These are phyloP conservation scores for Apocrypta bakeri DNA, from an alignment of 1,140 invertebrate species.

Conservation along the genomic window DNA sequence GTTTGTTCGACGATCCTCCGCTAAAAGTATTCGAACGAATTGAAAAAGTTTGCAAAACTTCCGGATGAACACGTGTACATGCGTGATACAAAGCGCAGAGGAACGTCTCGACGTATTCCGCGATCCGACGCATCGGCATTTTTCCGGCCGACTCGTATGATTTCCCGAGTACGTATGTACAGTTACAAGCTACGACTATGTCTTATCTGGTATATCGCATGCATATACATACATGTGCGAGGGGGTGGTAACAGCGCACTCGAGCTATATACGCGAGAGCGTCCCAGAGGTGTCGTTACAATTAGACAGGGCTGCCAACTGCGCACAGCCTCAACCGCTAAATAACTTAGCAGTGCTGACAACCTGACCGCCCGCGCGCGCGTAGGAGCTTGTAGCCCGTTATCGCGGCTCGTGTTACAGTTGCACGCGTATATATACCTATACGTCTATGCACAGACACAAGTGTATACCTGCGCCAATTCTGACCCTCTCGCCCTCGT, in stretches of 20 bases:
- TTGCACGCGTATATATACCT: background rate
- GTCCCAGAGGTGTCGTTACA: conserved; percentile 72
- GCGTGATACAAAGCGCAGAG: too few species aligned
- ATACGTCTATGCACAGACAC: too few species aligned
- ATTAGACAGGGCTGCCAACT: conserved; percentile 72
- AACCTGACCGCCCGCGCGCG: conserved; percentile 62
- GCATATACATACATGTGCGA: background rate
- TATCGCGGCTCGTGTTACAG: conserved; percentile 26
- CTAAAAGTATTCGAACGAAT: too few species aligned
- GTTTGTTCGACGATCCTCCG: background rate
- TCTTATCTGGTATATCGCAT: background rate
- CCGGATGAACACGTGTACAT: too few species aligned
- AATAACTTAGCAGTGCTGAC: conserved; percentile 72
- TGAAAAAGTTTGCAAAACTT: too few species aligned
- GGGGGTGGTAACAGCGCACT: conserved; percentile 36
- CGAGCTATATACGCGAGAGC: conserved; percentile 54
- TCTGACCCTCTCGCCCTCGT: background rate
- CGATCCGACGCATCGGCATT: background rate
- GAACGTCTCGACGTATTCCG: background rate
- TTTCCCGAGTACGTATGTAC: background rate
- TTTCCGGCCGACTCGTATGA: background rate
- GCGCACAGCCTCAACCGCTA: conserved; percentile 64
- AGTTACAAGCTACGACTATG: too few species aligned
- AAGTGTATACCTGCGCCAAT: background rate
- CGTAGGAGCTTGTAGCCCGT: conserved; percentile 24